A percentile compares a stretch with the other conserved stretches of the same genome.
Evolutionary conservation across 2,888 invertebrate genomes (phyloP).

Genomic region (Nomada fabriciana): DNA sequence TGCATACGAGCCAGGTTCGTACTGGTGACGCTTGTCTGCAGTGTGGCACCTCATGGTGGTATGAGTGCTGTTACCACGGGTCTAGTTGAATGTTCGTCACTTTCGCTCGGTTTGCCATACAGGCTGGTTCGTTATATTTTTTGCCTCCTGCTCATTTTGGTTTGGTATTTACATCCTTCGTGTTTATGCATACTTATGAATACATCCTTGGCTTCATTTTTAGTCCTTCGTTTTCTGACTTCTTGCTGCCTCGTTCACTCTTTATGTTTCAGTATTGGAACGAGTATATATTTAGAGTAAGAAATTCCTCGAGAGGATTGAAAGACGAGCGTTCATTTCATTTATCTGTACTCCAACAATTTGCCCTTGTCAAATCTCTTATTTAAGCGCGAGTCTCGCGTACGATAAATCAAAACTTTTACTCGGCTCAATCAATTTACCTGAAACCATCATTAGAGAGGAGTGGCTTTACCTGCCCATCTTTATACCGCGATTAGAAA

Average conservation of each 20-base stretch:
- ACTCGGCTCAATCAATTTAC: slow-evolving; percentile 1
- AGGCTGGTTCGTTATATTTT: slow-evolving; percentile 3
- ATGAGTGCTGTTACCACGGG: slow-evolving; percentile 6
- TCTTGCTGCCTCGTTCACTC: not conserved
- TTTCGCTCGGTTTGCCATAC: slow-evolving; percentile 12
- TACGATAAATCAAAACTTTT: not conserved
- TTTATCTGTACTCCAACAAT: not conserved
- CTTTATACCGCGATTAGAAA: slow-evolving; percentile 2
- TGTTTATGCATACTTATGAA: not conserved
- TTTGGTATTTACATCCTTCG: slow-evolving; percentile 2
- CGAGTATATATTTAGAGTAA: not conserved
- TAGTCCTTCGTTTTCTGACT: not conserved
- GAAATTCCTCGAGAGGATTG: too few species aligned
- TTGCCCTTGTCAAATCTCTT: not conserved
- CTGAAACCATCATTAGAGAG: not conserved
- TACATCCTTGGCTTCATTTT: not conserved
- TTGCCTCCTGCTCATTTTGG: not conserved
- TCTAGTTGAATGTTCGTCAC: slow-evolving; percentile 21
- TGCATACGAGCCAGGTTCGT: not conserved
- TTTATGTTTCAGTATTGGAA: not conserved
- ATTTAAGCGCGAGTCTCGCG: too few species aligned
- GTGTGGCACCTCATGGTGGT: slow-evolving; percentile 13
- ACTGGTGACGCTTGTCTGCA: not conserved
- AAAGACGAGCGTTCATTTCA: too few species aligned
- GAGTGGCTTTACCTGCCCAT: slow-evolving; percentile 1